phyloP scores from a whole-genome alignment of 1,140 invertebrate species.

The Carcinoscorpius rotundicauda region DNA sequence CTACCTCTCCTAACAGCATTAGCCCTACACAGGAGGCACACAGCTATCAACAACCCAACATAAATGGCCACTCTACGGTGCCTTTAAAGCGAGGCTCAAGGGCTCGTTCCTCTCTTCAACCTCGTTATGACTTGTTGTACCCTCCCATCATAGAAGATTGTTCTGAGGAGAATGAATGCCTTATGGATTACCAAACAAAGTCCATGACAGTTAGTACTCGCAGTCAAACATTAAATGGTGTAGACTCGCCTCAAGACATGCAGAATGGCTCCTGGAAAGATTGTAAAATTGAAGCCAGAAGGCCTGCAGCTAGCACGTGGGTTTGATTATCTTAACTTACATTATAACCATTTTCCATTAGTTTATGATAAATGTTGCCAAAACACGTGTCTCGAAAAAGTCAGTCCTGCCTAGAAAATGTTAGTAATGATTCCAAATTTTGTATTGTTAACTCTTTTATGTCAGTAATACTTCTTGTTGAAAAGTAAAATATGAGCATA shows the following conservation, averaged over 20 bases:
- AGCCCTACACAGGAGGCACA: neutral
- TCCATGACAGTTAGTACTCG: neutral
- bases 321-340: neutral
- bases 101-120: constrained; percentile 12
- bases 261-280: neutral
- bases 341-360: too few species aligned
- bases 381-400: too few species aligned
- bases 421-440: too few species aligned
- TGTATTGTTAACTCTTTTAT: too few species aligned
- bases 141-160: constrained; percentile 20
- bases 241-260: neutral
- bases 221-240: neutral
- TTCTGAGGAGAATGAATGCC: constrained; percentile 12
- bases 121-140: constrained; percentile 17
- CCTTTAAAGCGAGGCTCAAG: constrained; percentile 11
- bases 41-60: neutral
- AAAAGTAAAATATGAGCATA: too few species aligned
- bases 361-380: too few species aligned
- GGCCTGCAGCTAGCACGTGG: neutral
- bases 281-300: neutral
- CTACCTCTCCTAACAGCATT: neutral
- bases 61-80: constrained; percentile 9
- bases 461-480: too few species aligned
- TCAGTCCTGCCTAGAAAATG: too few species aligned
- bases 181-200: neutral